Percentiles rank a stretch among this genome's conserved stretches.
These are phyloP conservation scores for Bombus terrestris DNA, from an alignment of 1,140 invertebrate genomes.

Conservation along the genomic window DNA sequence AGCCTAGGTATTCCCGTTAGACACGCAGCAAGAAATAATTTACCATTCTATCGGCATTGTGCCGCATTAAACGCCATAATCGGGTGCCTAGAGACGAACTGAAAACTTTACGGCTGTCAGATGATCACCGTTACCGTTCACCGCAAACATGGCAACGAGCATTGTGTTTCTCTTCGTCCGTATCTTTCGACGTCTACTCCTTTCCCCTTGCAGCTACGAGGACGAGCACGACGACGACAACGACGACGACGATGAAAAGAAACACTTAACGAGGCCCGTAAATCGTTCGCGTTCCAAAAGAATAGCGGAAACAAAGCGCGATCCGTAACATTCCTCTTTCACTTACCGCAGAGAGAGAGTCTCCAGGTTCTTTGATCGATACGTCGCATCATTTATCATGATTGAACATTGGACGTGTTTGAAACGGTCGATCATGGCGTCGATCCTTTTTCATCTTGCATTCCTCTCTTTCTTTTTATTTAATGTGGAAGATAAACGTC, in stretches of 20 bases:
- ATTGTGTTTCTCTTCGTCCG: slow-evolving; percentile 35
- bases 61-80: slow-evolving; percentile 41
- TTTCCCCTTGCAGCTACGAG: not conserved
- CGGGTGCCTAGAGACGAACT: slow-evolving; percentile 17
- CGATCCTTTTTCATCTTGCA: not conserved
- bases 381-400: slow-evolving; percentile 57
- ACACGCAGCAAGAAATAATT: slow-evolving; percentile 47
- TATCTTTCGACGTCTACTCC: not conserved
- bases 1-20: slow-evolving; percentile 49
- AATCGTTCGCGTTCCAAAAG: slow-evolving; percentile 57
- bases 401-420: slow-evolving; percentile 29
- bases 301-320: slow-evolving; percentile 58
- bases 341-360: not conserved
- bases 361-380: slow-evolving; percentile 44
- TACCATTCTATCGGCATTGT: slow-evolving; percentile 46
- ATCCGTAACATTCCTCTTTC: slow-evolving; percentile 45
- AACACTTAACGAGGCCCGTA: slow-evolving; percentile 54
- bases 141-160: slow-evolving; percentile 60
- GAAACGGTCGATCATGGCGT: slow-evolving; percentile 5
- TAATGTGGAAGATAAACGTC: not conserved
- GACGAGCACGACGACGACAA: not conserved
- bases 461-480: not conserved
- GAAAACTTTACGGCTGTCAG: slow-evolving; percentile 48
- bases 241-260: slow-evolving; percentile 26
- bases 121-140: slow-evolving; percentile 68